phyloP scores from a whole-genome alignment of 2,113 vertebrate species.

The Numenius arquata region DNA sequence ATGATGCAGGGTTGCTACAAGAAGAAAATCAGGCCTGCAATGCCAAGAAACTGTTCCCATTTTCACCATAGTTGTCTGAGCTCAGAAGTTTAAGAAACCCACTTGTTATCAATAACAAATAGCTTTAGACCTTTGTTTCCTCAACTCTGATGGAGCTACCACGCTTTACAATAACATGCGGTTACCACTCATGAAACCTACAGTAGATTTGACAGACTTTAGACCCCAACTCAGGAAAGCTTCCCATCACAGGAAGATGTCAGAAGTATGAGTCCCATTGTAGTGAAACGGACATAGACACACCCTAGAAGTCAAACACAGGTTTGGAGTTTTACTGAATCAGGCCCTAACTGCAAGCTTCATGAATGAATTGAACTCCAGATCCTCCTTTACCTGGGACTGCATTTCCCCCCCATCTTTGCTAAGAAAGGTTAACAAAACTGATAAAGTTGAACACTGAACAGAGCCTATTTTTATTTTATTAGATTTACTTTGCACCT shows the following conservation, averaged over 20 bases:
- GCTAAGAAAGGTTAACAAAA: constrained; percentile 20
- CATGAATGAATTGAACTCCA: neutral
- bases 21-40: neutral
- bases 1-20: neutral
- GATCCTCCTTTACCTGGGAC: neutral
- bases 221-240: neutral
- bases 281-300: neutral
- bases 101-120: neutral
- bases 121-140: neutral
- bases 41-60: neutral
- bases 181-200: neutral
- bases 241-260: neutral
- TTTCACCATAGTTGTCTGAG: neutral
- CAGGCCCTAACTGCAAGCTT: neutral
- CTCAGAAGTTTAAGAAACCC: neutral
- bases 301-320: neutral
- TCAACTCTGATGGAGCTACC: neutral
- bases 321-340: neutral
- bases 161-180: neutral
- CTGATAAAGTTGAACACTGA: constrained; percentile 49
- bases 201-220: neutral
- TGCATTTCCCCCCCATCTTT: neutral
- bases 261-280: neutral
- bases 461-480: constrained; percentile 32
- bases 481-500: constrained; percentile 62